Evolutionary conservation across 2,113 vertebrate species (phyloP).

Genomic region (Struthio camelus): DNA sequence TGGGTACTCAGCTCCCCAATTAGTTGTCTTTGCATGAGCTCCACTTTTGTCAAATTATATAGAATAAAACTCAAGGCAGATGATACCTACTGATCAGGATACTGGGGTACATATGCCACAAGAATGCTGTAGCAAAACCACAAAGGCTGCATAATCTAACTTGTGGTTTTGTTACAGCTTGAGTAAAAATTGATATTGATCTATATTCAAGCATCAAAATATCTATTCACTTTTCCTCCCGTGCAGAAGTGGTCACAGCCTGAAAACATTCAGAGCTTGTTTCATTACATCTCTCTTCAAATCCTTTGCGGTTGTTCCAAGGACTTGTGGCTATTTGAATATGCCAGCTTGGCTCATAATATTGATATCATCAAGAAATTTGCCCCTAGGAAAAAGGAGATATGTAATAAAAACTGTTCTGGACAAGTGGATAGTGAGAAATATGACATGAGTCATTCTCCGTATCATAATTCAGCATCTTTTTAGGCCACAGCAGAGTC

Average conservation of each 20-base stretch:
- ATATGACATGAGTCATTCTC: neutral
- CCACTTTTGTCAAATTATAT: conserved; percentile 35
- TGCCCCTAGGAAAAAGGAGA: neutral
- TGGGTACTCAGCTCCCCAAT: conserved; percentile 26
- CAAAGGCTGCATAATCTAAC: neutral
- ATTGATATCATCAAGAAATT: conserved; percentile 30
- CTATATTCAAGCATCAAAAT: neutral
- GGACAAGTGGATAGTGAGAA: neutral
- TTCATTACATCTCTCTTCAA: conserved; percentile 5
- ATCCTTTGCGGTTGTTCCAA: conserved; percentile 26
- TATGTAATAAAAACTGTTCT: conserved; percentile 19
- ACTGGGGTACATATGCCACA: neutral
- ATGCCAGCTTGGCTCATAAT: neutral
- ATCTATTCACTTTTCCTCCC: neutral
- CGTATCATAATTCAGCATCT: neutral
- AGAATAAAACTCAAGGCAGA: conserved; percentile 45
- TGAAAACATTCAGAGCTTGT: neutral
- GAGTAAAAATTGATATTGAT: neutral
- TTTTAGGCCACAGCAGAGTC: neutral
- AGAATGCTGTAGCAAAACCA: neutral
- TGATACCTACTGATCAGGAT: conserved; percentile 38
- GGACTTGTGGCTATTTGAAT: conserved; percentile 13
- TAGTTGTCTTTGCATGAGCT: conserved; percentile 37
- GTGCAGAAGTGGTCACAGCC: neutral
- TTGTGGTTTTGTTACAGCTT: neutral